Percentiles rank a stretch among this genome's conserved stretches.
Evolutionary conservation across 2,888 invertebrate genomes (phyloP).

Genomic region (Netelia fuscicornis): DNA sequence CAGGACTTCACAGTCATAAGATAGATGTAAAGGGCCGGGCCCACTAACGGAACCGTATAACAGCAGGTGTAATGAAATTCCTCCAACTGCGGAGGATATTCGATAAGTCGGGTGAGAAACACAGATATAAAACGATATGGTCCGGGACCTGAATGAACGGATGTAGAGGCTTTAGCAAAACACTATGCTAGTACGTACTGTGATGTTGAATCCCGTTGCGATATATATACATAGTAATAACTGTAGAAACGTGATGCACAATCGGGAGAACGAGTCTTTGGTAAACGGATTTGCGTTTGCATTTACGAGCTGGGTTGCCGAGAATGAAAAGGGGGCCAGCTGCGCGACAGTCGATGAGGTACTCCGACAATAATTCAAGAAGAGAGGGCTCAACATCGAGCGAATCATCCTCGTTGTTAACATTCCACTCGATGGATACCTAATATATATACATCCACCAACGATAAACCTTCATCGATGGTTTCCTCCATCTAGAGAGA

Average conservation of each 20-base stretch:
- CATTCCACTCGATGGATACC: constrained; percentile 42
- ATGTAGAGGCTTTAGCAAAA: constrained; percentile 27
- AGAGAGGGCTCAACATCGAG: constrained; percentile 39
- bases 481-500: constrained; percentile 5
- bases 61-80: constrained; percentile 69
- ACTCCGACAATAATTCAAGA: constrained; percentile 64
- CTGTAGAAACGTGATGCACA: constrained; percentile 24
- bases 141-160: constrained; percentile 42
- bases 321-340: constrained; percentile 20
- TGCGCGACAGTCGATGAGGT: constrained; percentile 26
- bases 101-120: constrained; percentile 61
- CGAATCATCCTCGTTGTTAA: constrained; percentile 55
- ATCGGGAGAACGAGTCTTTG: constrained; percentile 30
- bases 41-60: constrained; percentile 47
- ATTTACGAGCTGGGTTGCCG: constrained; percentile 42
- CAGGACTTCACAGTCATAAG: constrained; percentile 31
- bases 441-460: constrained; percentile 15
- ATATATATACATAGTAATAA: constrained; percentile 32
- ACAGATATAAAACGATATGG: constrained; percentile 21
- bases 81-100: constrained; percentile 63
- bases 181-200: neutral
- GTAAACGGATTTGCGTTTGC: constrained; percentile 55
- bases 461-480: constrained; percentile 4
- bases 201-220: constrained; percentile 31
- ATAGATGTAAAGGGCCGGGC: constrained; percentile 9